phyloP scores from a whole-genome alignment of 2,888 invertebrate genomes.

The Apocheima hispidaria region DNA sequence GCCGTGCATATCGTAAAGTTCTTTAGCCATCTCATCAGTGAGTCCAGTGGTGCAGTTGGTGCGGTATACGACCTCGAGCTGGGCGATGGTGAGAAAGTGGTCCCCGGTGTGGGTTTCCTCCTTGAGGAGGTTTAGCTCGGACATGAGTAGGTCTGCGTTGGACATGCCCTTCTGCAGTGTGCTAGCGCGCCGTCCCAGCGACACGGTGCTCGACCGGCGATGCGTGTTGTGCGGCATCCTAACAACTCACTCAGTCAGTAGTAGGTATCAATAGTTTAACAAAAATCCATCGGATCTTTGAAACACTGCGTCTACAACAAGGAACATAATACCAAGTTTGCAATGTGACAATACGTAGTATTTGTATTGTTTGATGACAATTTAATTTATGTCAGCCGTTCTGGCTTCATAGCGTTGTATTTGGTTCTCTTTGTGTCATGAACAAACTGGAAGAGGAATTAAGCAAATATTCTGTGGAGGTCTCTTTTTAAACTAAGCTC shows the following conservation, averaged over 20 bases:
- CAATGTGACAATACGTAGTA: too few species aligned
- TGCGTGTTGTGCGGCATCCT: conserved; percentile 56
- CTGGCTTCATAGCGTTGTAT: not conserved
- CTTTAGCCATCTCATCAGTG: conserved; percentile 80
- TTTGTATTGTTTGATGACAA: too few species aligned
- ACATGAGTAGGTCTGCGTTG: conserved; percentile 44
- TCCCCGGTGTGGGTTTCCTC: conserved; percentile 76
- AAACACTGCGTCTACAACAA: not conserved
- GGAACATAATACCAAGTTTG: too few species aligned
- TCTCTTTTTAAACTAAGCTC: too few species aligned
- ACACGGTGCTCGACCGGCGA: conserved; percentile 52
- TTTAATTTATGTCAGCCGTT: not conserved
- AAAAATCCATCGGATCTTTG: not conserved
- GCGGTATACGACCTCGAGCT: conserved; percentile 74
- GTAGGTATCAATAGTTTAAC: not conserved
- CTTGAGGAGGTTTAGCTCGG: conserved; percentile 65
- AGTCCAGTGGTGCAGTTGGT: conserved; percentile 83
- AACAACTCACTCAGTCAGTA: not conserved
- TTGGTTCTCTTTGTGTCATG: too few species aligned
- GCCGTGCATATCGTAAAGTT: conserved; percentile 83
- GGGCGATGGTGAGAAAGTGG: conserved; percentile 75
- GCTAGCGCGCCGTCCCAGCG: conserved; percentile 30
- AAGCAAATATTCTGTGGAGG: not conserved
- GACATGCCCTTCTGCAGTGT: conserved; percentile 33
- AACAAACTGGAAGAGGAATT: too few species aligned